Conservation (phyloP, 2,113 vertebrate species). For the Pristiophorus japonicus region DNA sequence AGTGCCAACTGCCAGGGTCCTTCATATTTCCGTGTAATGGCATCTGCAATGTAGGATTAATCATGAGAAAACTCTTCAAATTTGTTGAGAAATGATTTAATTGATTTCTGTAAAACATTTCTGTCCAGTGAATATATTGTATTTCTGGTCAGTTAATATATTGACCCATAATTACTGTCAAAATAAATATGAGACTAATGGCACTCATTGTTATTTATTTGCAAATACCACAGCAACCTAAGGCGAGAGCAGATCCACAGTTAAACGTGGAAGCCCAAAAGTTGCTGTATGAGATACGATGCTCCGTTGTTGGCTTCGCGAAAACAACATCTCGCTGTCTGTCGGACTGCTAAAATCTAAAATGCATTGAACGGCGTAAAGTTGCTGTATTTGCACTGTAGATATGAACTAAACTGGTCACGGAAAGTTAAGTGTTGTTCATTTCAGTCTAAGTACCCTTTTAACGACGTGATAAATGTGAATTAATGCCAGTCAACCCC, state of each 20-base stretch:
- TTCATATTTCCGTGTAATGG: neutral
- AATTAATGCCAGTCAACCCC: neutral
- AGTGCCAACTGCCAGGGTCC: neutral
- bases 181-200: neutral
- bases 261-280: neutral
- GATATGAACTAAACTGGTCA: neutral
- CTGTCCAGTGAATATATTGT: neutral
- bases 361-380: too few relatives aligned
- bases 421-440: neutral
- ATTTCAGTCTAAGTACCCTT: neutral
- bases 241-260: neutral
- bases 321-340: neutral
- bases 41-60: neutral
- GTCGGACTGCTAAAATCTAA: too few relatives aligned
- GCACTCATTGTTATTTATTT: neutral
- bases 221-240: neutral
- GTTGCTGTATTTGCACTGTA: neutral
- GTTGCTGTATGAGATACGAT: neutral
- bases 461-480: neutral
- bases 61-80: neutral
- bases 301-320: neutral
- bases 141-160: neutral
- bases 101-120: neutral
- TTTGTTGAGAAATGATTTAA: neutral
- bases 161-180: neutral